These are phyloP conservation scores for Elanus axillaris DNA, from an alignment of 2,113 vertebrate genomes.

Conservation along the genomic window DNA sequence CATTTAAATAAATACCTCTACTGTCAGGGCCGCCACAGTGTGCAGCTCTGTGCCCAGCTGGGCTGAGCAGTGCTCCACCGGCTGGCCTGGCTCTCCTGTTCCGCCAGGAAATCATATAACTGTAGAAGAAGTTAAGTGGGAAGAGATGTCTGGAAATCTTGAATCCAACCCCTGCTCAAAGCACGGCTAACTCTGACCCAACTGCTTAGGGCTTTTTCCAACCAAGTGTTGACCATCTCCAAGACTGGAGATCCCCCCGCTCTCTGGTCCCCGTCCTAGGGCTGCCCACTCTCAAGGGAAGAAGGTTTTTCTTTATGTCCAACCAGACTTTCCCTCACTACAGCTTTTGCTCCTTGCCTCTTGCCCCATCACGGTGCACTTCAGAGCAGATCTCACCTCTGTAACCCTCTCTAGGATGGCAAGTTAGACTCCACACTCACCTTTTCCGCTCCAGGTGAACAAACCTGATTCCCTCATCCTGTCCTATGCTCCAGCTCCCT, in stretches of 20 bases:
- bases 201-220: neutral
- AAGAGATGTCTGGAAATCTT: neutral
- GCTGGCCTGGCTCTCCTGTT: neutral
- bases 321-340: neutral
- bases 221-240: neutral
- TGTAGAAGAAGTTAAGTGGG: neutral
- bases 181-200: neutral
- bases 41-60: neutral
- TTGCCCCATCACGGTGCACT: neutral
- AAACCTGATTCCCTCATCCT: neutral
- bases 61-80: neutral
- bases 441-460: neutral
- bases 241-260: accelerated
- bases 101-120: neutral
- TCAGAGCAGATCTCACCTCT: neutral
- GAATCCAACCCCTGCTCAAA: neutral
- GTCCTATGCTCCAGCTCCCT: neutral
- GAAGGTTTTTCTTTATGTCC: neutral
- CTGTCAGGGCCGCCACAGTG: neutral
- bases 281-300: neutral
- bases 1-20: neutral
- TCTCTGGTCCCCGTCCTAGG: neutral
- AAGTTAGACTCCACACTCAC: neutral
- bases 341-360: neutral
- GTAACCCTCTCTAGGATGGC: neutral